These are phyloP conservation scores for Motacilla tschutschensis DNA, from an alignment of 2,113 vertebrate species.

Conservation along the genomic window DNA sequence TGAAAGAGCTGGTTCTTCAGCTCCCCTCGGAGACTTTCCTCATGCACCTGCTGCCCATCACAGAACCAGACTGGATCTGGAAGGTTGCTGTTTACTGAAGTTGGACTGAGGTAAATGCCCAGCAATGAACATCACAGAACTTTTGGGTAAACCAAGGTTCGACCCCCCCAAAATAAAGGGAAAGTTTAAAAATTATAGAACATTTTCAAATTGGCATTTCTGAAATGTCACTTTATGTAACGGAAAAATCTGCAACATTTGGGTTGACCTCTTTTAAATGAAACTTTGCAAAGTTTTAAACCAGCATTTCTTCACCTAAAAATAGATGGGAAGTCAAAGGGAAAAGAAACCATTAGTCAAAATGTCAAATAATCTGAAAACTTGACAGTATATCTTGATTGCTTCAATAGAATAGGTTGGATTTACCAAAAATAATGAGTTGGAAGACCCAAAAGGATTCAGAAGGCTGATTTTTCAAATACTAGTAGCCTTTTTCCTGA, in stretches of 20 bases:
- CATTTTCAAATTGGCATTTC: neutral
- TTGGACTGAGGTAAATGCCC: neutral
- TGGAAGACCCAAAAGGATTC: neutral
- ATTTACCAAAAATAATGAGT: neutral
- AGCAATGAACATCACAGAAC: neutral
- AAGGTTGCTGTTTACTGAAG: neutral
- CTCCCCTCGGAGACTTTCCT: neutral
- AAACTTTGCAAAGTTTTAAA: neutral
- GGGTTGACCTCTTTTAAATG: neutral
- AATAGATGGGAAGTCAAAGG: neutral
- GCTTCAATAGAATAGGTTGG: neutral
- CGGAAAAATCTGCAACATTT: neutral
- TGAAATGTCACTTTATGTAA: neutral
- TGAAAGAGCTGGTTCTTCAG: neutral
- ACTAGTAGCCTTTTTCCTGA: neutral
- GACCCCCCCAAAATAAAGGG: neutral
- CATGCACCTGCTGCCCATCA: neutral
- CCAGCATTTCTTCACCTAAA: neutral
- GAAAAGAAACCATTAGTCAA: neutral
- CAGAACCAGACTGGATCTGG: neutral
- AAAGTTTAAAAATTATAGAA: neutral
- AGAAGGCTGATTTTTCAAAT: neutral
- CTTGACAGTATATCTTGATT: neutral
- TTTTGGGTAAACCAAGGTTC: neutral
- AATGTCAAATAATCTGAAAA: conserved; percentile 16